A percentile compares a stretch with the other conserved stretches of the same genome.
Evolutionary conservation across 2,113 vertebrate genomes (phyloP).

Genomic region (Colius striatus): DNA sequence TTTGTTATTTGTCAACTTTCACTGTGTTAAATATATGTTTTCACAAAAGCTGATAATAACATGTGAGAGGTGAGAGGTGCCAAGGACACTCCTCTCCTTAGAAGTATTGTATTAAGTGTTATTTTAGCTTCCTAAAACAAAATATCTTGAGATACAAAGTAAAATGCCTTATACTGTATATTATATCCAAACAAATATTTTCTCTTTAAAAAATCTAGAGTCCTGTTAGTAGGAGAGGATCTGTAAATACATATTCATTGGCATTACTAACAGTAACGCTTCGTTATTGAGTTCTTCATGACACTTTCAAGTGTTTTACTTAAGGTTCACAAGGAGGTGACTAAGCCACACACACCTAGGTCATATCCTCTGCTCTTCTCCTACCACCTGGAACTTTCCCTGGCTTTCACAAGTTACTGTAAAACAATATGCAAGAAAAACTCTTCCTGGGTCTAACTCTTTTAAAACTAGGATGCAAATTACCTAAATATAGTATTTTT

Average conservation of each 20-base stretch:
- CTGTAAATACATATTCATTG: neutral
- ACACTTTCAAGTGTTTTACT: neutral
- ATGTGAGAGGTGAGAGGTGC: neutral
- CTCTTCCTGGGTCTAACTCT: neutral
- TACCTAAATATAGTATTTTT: neutral
- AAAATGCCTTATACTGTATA: neutral
- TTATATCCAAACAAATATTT: neutral
- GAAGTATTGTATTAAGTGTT: neutral
- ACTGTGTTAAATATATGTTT: fast-evolving
- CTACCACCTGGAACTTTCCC: constrained; percentile 5
- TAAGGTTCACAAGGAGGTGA: neutral
- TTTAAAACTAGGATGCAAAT: neutral
- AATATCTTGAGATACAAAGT: neutral
- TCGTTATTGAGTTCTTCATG: neutral
- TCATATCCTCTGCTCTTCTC: constrained; percentile 5
- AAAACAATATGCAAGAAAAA: neutral
- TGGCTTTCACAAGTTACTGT: neutral
- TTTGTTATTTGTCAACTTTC: neutral
- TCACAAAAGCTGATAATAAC: neutral
- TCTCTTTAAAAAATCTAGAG: neutral
- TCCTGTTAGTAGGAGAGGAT: neutral
- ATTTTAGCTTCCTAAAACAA: neutral
- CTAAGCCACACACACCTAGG: neutral
- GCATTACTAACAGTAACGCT: neutral
- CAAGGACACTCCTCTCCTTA: neutral